Base-by-base conservation (phyloP, 2,888 invertebrate species). In the Platycnemis pennipes region DNA sequence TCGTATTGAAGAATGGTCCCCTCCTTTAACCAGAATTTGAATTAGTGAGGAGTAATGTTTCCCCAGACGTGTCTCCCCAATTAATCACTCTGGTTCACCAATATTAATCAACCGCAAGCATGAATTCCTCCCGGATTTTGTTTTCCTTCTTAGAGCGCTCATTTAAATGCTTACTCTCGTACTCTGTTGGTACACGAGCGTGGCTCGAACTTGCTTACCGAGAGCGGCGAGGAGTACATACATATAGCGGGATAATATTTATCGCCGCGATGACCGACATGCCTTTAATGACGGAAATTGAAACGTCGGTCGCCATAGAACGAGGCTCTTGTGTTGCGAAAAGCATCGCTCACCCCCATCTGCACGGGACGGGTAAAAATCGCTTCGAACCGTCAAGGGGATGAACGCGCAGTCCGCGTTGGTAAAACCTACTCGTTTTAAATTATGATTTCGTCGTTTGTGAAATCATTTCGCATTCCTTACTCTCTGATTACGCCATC, bases 361-460 rank as follows among this genome's bases (percentile, higher is more conserved):
- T 77, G 77, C 11, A 26, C 8, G 77, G n/a, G 77, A 77, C 77
- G 31, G 77, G 37, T 11, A 37, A 77, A 77, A 77, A 63, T 63
- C 63, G 63, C 63, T 26, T n/a, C 26, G 37, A 77, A 77, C 2
- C 31, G 37, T 77, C 37, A 2, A 37, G 37, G n/a, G n/a, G 77
- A 37, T 37, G 13, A 37, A 77, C 77, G 77, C 37, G 77, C n/a
- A n/a, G 37, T 49, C 77, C 13, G 37, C 77, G 37, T 4, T 77
- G 77, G 77, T n/a, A 77, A 77, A 37, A 11, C 37, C 37, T 16
- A 37, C 37, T 16, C 77, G 37, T 77, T 77, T 77, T 77, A 77
- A 77, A 77, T 77, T 77, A 77, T 77, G 77, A 77, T 77, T 77
- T 77, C 77, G 77, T 77, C 77, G 77, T 77, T 77, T 77, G 77